These are phyloP conservation scores for Eucidaris tribuloides DNA, from an alignment of 35 echinoderm and acorn worm species.

Conservation along the genomic window DNA sequence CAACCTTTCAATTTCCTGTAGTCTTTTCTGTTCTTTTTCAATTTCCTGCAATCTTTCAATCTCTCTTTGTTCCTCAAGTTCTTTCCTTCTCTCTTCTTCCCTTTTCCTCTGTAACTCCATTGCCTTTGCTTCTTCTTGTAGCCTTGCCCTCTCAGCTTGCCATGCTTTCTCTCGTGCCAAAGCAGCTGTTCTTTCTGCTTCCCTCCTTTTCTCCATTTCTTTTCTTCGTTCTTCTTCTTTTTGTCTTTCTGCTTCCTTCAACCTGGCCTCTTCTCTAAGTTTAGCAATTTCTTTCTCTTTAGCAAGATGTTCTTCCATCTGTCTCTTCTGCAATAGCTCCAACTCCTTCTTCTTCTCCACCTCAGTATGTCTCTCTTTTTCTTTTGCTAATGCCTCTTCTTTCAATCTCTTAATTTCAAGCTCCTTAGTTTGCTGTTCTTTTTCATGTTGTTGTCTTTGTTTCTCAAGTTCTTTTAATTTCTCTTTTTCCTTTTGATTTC, in stretches of 20 bases:
- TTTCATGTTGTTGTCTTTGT: neutral
- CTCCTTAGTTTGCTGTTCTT: neutral
- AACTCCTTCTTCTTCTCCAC: slow-evolving; percentile 15
- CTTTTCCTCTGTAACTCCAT: neutral
- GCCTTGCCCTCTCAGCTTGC: neutral
- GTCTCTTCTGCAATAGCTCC: neutral
- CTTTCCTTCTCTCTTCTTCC: neutral
- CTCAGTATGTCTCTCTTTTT: slow-evolving; percentile 20
- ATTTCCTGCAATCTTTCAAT: neutral
- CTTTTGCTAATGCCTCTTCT: neutral
- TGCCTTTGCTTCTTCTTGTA: neutral
- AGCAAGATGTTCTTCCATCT: slow-evolving; percentile 2
- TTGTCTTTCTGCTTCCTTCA: neutral
- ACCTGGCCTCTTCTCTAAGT: neutral
- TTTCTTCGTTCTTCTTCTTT: neutral
- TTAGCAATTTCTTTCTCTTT: slow-evolving; percentile 4
- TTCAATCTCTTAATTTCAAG: neutral
- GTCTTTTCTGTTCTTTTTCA: neutral
- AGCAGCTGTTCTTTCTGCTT: neutral
- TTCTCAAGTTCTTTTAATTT: neutral
- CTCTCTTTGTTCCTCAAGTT: neutral
- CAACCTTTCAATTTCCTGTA: neutral
- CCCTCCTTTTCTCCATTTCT: neutral
- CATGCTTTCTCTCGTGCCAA: neutral
- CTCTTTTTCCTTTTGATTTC: neutral